Conservation (phyloP, 2,113 vertebrate species). For the Macaca fascicularis region T2T-MFA8v1.1 NC_088385.1:27523501-27524000, state of each 20-base stretch:
- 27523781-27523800: slow-evolving; percentile 20
- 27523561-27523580: neutral
- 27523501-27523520: neutral
- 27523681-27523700: neutral
- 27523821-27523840: neutral
- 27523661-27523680: neutral
- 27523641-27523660: neutral
- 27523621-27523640: neutral
- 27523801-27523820: neutral
- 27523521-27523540: neutral
- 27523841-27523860: slow-evolving; percentile 3
- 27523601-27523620: neutral
- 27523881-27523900: slow-evolving; percentile 23
- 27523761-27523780: neutral
- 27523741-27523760: neutral
- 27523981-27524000: neutral
- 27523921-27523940: slow-evolving; percentile 20
- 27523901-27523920: neutral
- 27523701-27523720: neutral
- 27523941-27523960: slow-evolving; percentile 30
- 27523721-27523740: neutral
- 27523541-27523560: neutral
- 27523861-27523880: neutral
- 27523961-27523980: neutral
- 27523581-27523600: neutral